Evolutionary conservation across 2,888 invertebrate genomes (phyloP), one percentile per base, ranked within the genome.

Genomic region (Drosophila birchii): DNA sequence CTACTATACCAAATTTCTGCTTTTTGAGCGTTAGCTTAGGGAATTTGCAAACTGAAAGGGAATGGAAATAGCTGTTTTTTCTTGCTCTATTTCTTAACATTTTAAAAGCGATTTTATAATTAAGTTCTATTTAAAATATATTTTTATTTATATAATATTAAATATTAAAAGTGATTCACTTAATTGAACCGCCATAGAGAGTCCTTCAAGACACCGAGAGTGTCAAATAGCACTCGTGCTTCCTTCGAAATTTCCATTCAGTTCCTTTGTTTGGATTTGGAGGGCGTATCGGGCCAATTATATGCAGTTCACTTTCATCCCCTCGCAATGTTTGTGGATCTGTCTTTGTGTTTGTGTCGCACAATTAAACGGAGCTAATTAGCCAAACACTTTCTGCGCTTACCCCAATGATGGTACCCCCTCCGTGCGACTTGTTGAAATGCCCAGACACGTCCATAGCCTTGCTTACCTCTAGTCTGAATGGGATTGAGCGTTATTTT

Each of bases 251-350:
- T 59, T 43, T 26, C 32, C 14, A 43, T 45, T 54, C 38, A 44
- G 38, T 34, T 49, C 36, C 75, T 80, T 72, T 76, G 80, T 64
- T 67, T 60, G 64, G 32, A 11, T 54, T 64, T 58, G 43, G 23
- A 54, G 78, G 88, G 83, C 76, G 83, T 82, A 76, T 49, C 76
- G 63, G 23, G 72, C 70, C 86, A 80, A 84, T 88, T 84, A 86
- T 69, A 68, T 88, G 76, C 82, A 83, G 83, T 58, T 70, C 47
- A 62, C 53, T 56, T 63, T 60, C 56, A 68, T 63, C 70, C 74
- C 70, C 68, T 62, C 55, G 20, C 49, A 56, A 61, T 67, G 47
- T 59, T 54, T 43, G 47, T 54, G 53, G 59, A 18, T 55, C 44
- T 62, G 49, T 49, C 60, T 58, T 59, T 73, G 69, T 59, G 45